Percentiles rank a stretch among this genome's conserved stretches.
phyloP scores from a whole-genome alignment of 2,888 invertebrate genomes.

The Hololepta plana region DNA sequence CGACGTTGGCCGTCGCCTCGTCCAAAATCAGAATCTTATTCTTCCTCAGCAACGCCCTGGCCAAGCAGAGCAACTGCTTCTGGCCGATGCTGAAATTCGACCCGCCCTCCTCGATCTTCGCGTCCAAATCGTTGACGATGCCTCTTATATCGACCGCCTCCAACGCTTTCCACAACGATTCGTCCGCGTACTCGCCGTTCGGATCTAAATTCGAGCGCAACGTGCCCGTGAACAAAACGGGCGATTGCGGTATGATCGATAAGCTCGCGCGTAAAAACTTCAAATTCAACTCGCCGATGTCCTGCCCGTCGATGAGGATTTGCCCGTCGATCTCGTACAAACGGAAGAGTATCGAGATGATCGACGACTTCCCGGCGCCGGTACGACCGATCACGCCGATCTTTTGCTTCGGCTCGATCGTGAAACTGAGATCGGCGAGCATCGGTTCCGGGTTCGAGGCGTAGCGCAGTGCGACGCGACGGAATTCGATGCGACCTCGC shows the following conservation, averaged over 20 bases:
- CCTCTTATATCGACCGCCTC: slow-evolving; percentile 62
- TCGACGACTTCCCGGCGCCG: slow-evolving; percentile 56
- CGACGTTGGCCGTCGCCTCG: slow-evolving; percentile 66
- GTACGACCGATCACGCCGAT: slow-evolving; percentile 59
- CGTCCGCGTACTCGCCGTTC: slow-evolving; percentile 56
- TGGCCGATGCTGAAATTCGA: slow-evolving; percentile 23
- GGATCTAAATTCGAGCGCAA: slow-evolving; percentile 78
- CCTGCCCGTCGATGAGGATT: slow-evolving; percentile 55
- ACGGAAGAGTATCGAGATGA: slow-evolving; percentile 56
- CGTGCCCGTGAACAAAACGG: slow-evolving; percentile 68
- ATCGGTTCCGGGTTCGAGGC: slow-evolving; percentile 46
- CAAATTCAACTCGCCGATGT: slow-evolving; percentile 41
- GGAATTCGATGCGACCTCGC: slow-evolving; percentile 43
- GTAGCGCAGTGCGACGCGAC: slow-evolving; percentile 48
- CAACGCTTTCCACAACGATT: slow-evolving; percentile 59
- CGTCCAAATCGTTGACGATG: slow-evolving; percentile 19
- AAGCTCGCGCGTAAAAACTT: slow-evolving; percentile 54
- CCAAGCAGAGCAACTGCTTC: slow-evolving; percentile 47
- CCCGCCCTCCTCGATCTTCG: slow-evolving; percentile 37
- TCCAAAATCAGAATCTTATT: slow-evolving; percentile 20
- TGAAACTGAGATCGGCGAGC: slow-evolving; percentile 45
- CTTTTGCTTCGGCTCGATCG: slow-evolving; percentile 43
- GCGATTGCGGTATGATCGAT: slow-evolving; percentile 73
- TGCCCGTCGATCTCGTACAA: slow-evolving; percentile 47
- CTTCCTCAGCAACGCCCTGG: slow-evolving; percentile 33